These are phyloP conservation scores for Nemotelus pantherinus DNA, from an alignment of 2,888 invertebrate species.

Conservation along the genomic window DNA sequence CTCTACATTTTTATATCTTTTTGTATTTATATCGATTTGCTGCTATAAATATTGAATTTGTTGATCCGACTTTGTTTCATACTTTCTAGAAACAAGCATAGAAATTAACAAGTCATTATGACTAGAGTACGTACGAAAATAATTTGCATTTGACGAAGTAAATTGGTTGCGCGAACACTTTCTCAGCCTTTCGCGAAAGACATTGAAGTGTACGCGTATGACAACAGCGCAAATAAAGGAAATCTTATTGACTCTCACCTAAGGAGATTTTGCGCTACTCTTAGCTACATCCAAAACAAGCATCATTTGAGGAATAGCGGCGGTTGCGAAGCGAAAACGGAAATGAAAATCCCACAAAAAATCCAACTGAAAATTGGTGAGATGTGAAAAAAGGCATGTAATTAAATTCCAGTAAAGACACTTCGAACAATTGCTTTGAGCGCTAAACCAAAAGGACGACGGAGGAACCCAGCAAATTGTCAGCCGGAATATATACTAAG, in stretches of 20 bases:
- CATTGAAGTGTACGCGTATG: slow-evolving; percentile 18
- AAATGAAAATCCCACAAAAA: not conserved
- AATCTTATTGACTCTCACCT: slow-evolving; percentile 37
- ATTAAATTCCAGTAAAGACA: slow-evolving; percentile 45
- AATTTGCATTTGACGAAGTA: not conserved
- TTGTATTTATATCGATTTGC: slow-evolving; percentile 6
- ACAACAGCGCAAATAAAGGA: not conserved
- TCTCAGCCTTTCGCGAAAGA: not conserved
- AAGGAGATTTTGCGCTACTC: slow-evolving; percentile 32
- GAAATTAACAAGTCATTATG: not conserved
- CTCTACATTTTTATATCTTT: too few species aligned
- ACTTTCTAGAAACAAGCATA: not conserved
- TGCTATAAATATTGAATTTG: slow-evolving; percentile 43
- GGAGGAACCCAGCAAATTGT: too few species aligned
- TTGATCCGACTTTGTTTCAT: slow-evolving; percentile 36
- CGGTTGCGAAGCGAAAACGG: too few species aligned
- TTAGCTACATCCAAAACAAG: not conserved
- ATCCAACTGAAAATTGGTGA: slow-evolving; percentile 34
- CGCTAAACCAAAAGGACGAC: too few species aligned
- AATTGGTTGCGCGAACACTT: slow-evolving; percentile 9
- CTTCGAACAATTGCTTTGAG: not conserved
- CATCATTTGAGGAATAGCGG: too few species aligned
- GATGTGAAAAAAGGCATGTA: slow-evolving; percentile 41
- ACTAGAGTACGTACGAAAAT: not conserved
- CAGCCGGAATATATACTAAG: not conserved